Conservation (phyloP, 2,113 vertebrate genomes). For the Etheostoma cragini region DNA sequence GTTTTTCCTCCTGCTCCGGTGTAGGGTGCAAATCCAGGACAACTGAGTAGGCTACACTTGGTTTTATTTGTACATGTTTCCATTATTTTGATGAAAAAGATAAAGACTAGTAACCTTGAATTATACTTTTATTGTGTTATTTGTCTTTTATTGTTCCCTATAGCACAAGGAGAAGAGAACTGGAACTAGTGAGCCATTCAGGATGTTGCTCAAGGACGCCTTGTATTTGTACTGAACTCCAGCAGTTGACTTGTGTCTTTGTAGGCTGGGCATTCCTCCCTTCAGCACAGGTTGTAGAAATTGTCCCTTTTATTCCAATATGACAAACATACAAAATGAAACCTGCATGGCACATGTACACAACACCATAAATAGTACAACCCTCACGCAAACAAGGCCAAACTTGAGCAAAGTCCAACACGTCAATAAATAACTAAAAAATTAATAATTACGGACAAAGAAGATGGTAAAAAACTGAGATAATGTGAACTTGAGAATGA, state of each 20-base stretch:
- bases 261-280: neutral
- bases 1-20: constrained; percentile 13
- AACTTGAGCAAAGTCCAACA: constrained; percentile 3
- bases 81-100: neutral
- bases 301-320: constrained; percentile 13
- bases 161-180: neutral
- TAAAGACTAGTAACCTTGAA: neutral
- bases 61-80: neutral
- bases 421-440: neutral
- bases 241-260: neutral
- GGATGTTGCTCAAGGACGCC: neutral
- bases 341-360: neutral
- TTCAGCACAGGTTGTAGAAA: neutral
- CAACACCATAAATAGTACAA: neutral
- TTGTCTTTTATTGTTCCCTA: neutral
- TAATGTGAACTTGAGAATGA: constrained; percentile 11
- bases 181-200: neutral
- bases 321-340: constrained; percentile 19
- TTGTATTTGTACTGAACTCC: neutral
- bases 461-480: neutral
- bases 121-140: neutral
- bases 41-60: neutral
- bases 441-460: constrained; percentile 12
- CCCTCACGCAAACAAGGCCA: constrained; percentile 1
- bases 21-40: neutral